A percentile compares a stretch with the other conserved stretches of the same genome.
Evolutionary conservation across 2,113 vertebrate species (phyloP).

Genomic region (Pleuronectes platessa): DNA sequence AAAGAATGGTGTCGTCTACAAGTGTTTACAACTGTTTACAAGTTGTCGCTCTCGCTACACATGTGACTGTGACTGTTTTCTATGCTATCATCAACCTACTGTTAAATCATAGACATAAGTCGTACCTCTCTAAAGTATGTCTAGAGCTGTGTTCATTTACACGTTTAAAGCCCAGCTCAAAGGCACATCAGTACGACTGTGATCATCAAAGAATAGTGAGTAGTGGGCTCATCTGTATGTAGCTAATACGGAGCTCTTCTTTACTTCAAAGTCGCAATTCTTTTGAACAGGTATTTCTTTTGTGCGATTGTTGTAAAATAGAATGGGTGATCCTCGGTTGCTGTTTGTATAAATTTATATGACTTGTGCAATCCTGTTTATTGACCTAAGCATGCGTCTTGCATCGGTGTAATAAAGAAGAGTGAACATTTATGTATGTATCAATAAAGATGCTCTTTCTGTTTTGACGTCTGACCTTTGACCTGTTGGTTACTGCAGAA

Average conservation of each 20-base stretch:
- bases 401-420: slow-evolving; percentile 54
- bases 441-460: slow-evolving; percentile 68
- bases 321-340: slow-evolving; percentile 28
- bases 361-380: slow-evolving; percentile 65
- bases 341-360: slow-evolving; percentile 59
- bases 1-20: not conserved
- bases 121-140: slow-evolving; percentile 43
- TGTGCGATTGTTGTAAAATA: slow-evolving; percentile 28
- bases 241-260: not conserved
- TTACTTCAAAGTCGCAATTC: no score
- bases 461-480: slow-evolving; percentile 15
- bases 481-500: not conserved
- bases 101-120: slow-evolving; percentile 4
- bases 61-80: slow-evolving; percentile 46
- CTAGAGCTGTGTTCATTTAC: slow-evolving; percentile 6
- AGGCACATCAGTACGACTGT: slow-evolving; percentile 1
- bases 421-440: slow-evolving; percentile 39
- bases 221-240: slow-evolving; percentile 28
- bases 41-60: slow-evolving; percentile 32
- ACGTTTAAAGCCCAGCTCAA: slow-evolving; percentile 49
- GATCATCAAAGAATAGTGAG: slow-evolving; percentile 6
- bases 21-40: slow-evolving; percentile 44
- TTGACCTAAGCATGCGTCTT: slow-evolving; percentile 69
- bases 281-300: no score
- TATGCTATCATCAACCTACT: slow-evolving; percentile 30